A percentile compares a stretch with the other conserved stretches of the same genome.
phyloP scores from a whole-genome alignment of 1,140 invertebrate genomes.

The Drosophila aff. region DNA sequence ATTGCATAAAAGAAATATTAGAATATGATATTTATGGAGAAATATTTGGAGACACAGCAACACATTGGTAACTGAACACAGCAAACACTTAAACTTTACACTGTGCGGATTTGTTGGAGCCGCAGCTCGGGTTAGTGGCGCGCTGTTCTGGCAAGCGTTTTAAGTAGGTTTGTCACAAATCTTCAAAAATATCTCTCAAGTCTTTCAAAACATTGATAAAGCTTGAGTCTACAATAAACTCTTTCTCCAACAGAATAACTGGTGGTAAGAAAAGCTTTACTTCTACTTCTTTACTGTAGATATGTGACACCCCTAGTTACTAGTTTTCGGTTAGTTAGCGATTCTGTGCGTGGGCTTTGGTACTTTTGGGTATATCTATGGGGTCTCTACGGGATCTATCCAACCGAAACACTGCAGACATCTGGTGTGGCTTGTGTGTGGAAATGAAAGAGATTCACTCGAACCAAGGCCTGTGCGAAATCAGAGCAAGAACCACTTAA shows the following conservation, averaged over 20 bases:
- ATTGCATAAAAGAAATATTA: slow-evolving; percentile 14
- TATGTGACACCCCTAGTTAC: not conserved
- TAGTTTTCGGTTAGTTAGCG: slow-evolving; percentile 40
- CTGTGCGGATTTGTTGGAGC: slow-evolving; percentile 37
- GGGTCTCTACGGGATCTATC: slow-evolving; percentile 32
- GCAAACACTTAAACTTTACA: slow-evolving; percentile 53
- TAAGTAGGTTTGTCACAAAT: not conserved
- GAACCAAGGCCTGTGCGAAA: slow-evolving; percentile 28
- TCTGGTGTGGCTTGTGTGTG: slow-evolving; percentile 20
- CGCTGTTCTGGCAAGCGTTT: slow-evolving; percentile 73
- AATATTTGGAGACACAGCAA: slow-evolving; percentile 11
- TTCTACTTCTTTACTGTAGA: not conserved
- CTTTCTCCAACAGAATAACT: not conserved
- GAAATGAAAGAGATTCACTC: slow-evolving; percentile 28
- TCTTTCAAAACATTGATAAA: not conserved
- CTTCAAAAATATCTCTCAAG: not conserved
- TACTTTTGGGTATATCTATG: not conserved
- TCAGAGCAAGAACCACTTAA: slow-evolving; percentile 4
- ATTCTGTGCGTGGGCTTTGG: slow-evolving; percentile 18
- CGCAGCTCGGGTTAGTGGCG: slow-evolving; percentile 30
- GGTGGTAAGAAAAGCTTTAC: not conserved
- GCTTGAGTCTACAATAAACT: not conserved
- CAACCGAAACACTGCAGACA: slow-evolving; percentile 38
- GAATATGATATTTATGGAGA: not conserved
- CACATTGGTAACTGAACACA: slow-evolving; percentile 47